Base-by-base conservation (phyloP, 2,888 invertebrate genomes). In the Cantharis lateralis region DNA sequence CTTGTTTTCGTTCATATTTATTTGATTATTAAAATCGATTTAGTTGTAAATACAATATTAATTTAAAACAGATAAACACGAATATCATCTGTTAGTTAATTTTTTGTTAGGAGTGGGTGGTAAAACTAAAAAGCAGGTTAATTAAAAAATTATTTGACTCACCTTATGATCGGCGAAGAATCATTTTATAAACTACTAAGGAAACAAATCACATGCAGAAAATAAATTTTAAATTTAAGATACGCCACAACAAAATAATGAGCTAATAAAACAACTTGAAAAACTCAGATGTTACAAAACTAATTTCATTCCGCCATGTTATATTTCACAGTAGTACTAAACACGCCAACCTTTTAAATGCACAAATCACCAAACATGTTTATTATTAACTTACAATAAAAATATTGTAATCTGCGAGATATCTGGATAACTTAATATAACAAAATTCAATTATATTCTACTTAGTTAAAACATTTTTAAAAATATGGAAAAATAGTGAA, bases 21-120 rank as follows among this genome's bases (percentile, higher is more conserved):
- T 20, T 16, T 16, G 16, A 16, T 16, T 64, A 16, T 18, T 20
- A 18, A 16, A 64, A 70, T 48, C 26, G 7, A 4, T 15, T 20
- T 66, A 66, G n/a, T 9, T 24, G 20, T 24, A 66, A 66, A 66
- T 66, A 13, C 24, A 66, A 20, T 66, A 66, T 20, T 66, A 66
- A 66, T 66, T 20, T n/a, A 18, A 66, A 62, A 74, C 69, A 74
- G 71, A 64, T 69, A 71, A 77, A 76, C 71, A 72, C 71, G 80
- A 82, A 76, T 81, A 77, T 81, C 82, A 82, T 81, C 75, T 82
- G 82, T 80, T 78, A 69, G 71, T 68, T n/a, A n/a, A n/a, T 74
- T 71, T 64, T 73, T 62, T 71, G 68, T 66, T 32, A 62, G 64
- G 78, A 79, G 82, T 81, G 81, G 81, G 82, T 79, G 76, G 66